Percentiles rank a stretch among this genome's conserved stretches.
Evolutionary conservation across 2,888 invertebrate genomes (phyloP).

Genomic region (Melinopterus prodromus): DNA sequence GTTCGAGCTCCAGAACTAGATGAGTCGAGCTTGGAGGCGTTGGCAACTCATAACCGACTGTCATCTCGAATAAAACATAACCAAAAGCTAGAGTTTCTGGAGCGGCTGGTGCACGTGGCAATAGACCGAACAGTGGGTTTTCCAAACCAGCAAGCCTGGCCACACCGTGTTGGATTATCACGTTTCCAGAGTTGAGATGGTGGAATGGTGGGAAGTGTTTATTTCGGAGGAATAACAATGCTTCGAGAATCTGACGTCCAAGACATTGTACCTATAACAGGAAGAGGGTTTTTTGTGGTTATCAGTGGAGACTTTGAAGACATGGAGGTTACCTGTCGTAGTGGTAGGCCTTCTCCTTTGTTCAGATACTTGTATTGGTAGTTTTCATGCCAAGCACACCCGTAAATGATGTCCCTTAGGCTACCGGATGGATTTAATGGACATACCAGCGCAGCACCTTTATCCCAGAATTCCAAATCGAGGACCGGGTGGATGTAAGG

Average conservation of each 20-base stretch:
- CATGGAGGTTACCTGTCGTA: conserved; percentile 50
- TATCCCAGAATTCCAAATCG: conserved; percentile 81
- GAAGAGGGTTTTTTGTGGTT: not conserved
- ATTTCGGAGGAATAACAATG: conserved; percentile 83
- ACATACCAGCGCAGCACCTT: conserved; percentile 76
- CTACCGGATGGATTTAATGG: conserved; percentile 88
- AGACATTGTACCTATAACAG: conserved; percentile 79
- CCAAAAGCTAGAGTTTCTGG: conserved; percentile 80
- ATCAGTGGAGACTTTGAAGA: not conserved
- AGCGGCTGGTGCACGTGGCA: conserved; percentile 65
- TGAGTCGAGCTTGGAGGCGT: conserved; percentile 79
- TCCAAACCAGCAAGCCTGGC: conserved; percentile 89
- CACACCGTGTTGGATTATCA: conserved; percentile 91
- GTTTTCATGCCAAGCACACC: conserved; percentile 68
- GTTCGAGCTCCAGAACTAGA: conserved; percentile 72
- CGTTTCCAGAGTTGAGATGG: conserved; percentile 90
- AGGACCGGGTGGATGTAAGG: conserved; percentile 92
- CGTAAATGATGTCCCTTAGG: conserved; percentile 87
- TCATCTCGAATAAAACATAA: conserved; percentile 91
- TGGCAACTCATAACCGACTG: conserved; percentile 83
- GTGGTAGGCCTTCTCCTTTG: conserved; percentile 53
- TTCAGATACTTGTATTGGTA: conserved; percentile 53
- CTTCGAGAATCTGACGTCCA: conserved; percentile 88
- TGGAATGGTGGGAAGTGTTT: conserved; percentile 88
- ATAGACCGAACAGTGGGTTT: conserved; percentile 82